Conservation (phyloP, 1,140 invertebrate species). For the Bradynema listronoti region DNA sequence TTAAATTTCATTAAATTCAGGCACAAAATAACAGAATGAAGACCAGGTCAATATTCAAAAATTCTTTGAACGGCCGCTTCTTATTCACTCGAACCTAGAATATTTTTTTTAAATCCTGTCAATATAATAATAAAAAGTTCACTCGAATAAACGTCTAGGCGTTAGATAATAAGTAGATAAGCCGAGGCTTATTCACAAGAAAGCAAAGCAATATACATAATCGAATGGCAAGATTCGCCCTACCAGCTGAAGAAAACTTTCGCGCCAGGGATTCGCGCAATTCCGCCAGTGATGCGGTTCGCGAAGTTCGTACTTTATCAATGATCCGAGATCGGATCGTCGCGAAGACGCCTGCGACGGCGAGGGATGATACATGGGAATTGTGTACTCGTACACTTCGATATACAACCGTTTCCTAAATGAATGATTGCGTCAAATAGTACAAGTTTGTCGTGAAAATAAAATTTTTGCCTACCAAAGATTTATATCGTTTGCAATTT, state of each 20-base stretch:
- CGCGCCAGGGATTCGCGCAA: slow-evolving; percentile 89
- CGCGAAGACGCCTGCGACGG: too few species aligned
- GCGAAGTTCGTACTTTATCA: slow-evolving; percentile 83
- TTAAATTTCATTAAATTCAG: too few species aligned
- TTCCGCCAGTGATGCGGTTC: slow-evolving; percentile 78
- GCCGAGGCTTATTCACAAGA: too few species aligned
- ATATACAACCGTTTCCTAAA: slow-evolving; percentile 85
- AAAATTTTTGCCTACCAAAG: slow-evolving; percentile 28
- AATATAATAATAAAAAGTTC: too few species aligned
- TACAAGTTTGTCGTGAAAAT: background rate
- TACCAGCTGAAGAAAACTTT: slow-evolving; percentile 82
- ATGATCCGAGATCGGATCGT: slow-evolving; percentile 59
- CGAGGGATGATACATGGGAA: slow-evolving; percentile 78
- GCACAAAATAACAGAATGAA: too few species aligned
- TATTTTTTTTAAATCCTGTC: too few species aligned
- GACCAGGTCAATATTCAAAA: too few species aligned
- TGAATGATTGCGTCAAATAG: background rate
- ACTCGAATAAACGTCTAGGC: too few species aligned
- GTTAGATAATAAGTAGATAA: slow-evolving; percentile 19
- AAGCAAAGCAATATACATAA: background rate
- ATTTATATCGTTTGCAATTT: slow-evolving; percentile 35
- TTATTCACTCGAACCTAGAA: too few species aligned
- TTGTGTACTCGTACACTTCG: slow-evolving; percentile 88
- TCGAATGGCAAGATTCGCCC: too few species aligned
- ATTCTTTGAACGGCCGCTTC: too few species aligned